Base-by-base conservation (phyloP, 2,888 invertebrate species). In the Cremastobaeus sp. region DNA sequence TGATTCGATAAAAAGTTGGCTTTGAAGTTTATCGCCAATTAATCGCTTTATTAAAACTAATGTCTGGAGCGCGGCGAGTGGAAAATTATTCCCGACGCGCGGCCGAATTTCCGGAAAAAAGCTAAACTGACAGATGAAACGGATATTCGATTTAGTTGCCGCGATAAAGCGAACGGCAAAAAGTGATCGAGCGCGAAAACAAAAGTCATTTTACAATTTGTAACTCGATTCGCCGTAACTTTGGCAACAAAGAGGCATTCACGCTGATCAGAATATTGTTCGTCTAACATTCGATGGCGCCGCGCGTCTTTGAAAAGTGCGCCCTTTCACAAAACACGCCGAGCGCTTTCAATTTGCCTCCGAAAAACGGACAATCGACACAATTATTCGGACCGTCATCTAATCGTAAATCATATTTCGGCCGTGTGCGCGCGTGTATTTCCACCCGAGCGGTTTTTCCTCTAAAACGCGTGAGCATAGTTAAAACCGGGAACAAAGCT, bases 391-490 rank as follows among this genome's bases (percentile, higher is more conserved):
- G 21, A 59, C 57, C 21, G 55, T 54, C 64, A 28, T 48, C 18
- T 55, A 25, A 47, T 30, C 68, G 11, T 59, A 68, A 68, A 68
- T 68, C 59, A 68, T 68, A 50, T 52, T 47, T 37, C 1, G 34
- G 17, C 21, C 8, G 11, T 12, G 12, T 43, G 17, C 12, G 47
- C 20, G 14, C 28, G 11, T 17, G 37, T 39, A 12, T 52, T 68
- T 68, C 59, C 30, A 43, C 35, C 43, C 15, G 50, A 59, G 43
- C 32, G 52, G 20, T 41, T 59, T 59, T 68, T 41, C 54, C 39
- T 14, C 37, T 18, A 50, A 68, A 68, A 50, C 43, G 41, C 18
- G 20, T 34, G 11, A 25, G 39, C 18, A 12, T 59, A 43, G 34
- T 68, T 50, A 35, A 59, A 59, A 68, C 25, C 18, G 30, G 2